Percentiles rank a stretch among this genome's conserved stretches.
Conservation (phyloP, 1,140 invertebrate genomes). For the Lepidotrigona ventralis region DNA sequence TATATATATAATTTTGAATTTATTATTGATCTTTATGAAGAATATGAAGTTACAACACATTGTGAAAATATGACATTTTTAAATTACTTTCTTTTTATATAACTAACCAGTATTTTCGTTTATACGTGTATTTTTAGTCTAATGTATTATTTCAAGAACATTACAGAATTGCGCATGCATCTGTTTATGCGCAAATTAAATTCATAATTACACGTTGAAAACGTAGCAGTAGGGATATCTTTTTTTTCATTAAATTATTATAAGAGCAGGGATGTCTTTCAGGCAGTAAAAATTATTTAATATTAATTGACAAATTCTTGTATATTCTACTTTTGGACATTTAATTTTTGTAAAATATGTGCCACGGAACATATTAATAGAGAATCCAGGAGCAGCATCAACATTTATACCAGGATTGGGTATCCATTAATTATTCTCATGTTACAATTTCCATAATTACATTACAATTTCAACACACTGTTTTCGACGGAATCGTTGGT, state of each 20-base stretch:
- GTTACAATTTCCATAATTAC: background rate
- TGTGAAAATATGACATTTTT: too few relatives aligned
- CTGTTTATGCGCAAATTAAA: too few relatives aligned
- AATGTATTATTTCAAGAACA: too few relatives aligned
- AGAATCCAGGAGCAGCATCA: background rate
- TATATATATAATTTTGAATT: too few relatives aligned
- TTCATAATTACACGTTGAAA: too few relatives aligned
- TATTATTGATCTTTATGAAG: too few relatives aligned
- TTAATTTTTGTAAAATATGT: background rate
- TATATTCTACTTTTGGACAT: background rate
- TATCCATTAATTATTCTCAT: background rate
- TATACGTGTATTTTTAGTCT: too few relatives aligned
- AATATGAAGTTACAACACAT: too few relatives aligned
- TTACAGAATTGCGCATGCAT: too few relatives aligned
- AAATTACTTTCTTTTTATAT: too few relatives aligned
- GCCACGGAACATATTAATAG: background rate
- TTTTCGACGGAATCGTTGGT: background rate
- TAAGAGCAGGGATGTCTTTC: background rate
- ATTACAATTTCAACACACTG: slow-evolving; percentile 2
- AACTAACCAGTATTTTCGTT: too few relatives aligned
- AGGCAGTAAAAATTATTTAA: background rate
- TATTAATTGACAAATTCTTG: background rate
- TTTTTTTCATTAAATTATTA: background rate
- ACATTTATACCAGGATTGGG: background rate
- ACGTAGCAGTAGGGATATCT: too few relatives aligned